Conservation (phyloP, 2,113 vertebrate genomes). For the Martes martes region DNA sequence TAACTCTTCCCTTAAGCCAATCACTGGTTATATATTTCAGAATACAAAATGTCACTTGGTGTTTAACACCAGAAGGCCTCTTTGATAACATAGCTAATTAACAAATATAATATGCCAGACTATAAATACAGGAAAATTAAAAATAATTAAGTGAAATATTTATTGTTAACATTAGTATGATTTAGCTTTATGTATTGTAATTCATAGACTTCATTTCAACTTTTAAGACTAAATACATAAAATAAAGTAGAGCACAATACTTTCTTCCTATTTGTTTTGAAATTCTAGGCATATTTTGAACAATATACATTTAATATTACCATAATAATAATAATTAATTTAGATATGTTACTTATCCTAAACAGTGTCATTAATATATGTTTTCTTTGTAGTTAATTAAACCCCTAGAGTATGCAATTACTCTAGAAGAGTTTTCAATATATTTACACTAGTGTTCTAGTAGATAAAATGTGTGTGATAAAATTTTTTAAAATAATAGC, state of each 20-base stretch:
- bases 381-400: conserved; percentile 53
- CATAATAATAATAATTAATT: conserved; percentile 3
- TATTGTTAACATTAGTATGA: neutral
- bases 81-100: neutral
- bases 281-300: neutral
- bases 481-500: neutral
- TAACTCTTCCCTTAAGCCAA: neutral
- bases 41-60: neutral
- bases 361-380: neutral
- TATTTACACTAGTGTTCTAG: neutral
- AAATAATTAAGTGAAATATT: neutral
- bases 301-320: neutral
- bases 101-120: neutral
- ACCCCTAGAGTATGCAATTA: neutral
- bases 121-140: neutral
- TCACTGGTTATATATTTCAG: neutral
- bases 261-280: neutral
- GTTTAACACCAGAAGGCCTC: neutral
- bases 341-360: conserved; percentile 22
- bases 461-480: neutral
- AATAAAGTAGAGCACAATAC: neutral
- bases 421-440: neutral
- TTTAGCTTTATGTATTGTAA: neutral
- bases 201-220: neutral
- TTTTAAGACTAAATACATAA: neutral